These are phyloP conservation scores for Pterocles burchelli DNA, from an alignment of 2,113 vertebrate genomes.

Conservation along the genomic window DNA sequence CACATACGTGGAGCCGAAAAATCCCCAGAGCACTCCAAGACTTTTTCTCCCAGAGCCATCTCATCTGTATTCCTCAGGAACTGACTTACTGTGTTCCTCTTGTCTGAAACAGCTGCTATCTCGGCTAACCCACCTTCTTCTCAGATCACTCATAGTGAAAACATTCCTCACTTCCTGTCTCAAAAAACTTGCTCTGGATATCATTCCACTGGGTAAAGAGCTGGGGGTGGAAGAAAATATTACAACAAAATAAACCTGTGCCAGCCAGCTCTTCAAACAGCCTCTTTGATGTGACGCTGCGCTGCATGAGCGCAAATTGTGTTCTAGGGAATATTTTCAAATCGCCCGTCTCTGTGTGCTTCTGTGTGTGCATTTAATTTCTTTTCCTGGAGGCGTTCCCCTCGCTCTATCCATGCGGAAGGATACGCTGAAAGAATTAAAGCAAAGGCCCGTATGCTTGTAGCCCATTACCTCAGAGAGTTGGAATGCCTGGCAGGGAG, in stretches of 20 bases:
- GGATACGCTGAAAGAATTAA: conserved; percentile 72
- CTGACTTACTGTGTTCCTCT: conserved; percentile 23
- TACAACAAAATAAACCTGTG: conserved; percentile 3
- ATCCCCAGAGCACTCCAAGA: accelerated
- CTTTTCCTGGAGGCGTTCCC: conserved; percentile 70
- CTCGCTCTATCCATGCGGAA: conserved; percentile 72
- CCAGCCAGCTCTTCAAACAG: background rate
- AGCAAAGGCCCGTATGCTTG: conserved; percentile 58
- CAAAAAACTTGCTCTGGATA: conserved; percentile 61
- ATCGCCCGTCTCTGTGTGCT: background rate
- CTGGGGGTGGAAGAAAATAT: conserved; percentile 47
- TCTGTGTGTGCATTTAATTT: conserved; percentile 49
- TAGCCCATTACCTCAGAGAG: conserved; percentile 89
- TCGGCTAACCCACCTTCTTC: conserved; percentile 53
- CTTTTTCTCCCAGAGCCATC: conserved; percentile 21
- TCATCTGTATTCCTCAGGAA: conserved; percentile 59
- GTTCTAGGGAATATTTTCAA: background rate
- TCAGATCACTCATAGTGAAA: conserved; percentile 67
- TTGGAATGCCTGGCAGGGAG: conserved; percentile 89
- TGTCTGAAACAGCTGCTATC: conserved; percentile 32
- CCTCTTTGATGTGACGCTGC: background rate
- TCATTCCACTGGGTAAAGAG: conserved; percentile 78
- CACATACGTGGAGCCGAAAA: background rate
- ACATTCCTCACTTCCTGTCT: conserved; percentile 87
- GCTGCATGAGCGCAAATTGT: background rate